These are phyloP conservation scores for Amphipyra tragopoginis DNA, from an alignment of 2,888 invertebrate genomes.

Conservation along the genomic window DNA sequence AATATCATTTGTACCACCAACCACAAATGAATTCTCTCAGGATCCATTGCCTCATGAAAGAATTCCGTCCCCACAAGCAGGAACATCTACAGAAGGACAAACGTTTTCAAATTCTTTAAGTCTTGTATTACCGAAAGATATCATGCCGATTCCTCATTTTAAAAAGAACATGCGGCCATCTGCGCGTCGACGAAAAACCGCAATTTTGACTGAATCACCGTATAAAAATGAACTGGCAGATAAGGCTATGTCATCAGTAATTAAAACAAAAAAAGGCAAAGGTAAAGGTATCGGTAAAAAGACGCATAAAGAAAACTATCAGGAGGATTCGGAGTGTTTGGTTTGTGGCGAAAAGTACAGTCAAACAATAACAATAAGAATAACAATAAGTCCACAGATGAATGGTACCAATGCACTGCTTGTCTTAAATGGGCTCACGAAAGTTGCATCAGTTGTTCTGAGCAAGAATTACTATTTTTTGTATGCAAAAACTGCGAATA, in stretches of 20 bases:
- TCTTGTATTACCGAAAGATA: no score
- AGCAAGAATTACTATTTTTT: slow-evolving; percentile 5
- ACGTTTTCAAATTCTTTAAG: no score
- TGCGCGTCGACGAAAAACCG: neutral
- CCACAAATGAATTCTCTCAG: no score
- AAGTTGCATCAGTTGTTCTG: slow-evolving; percentile 2
- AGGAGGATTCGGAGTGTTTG: slow-evolving; percentile 4
- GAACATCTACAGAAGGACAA: no score
- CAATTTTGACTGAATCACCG: slow-evolving; percentile 13
- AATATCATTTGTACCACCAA: no score
- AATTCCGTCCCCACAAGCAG: no score
- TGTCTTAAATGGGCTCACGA: slow-evolving; percentile 7
- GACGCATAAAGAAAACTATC: slow-evolving; percentile 1
- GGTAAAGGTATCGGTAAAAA: neutral
- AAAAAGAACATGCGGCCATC: no score
- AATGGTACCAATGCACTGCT: slow-evolving; percentile 6
- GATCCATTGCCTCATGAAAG: no score
- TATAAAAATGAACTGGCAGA: slow-evolving; percentile 6
- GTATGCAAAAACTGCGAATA: neutral
- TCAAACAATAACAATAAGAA: no score
- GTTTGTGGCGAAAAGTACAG: slow-evolving; percentile 5
- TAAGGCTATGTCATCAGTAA: neutral
- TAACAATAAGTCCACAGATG: slow-evolving; percentile 6
- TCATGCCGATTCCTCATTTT: no score
- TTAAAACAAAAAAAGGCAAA: slow-evolving; percentile 2